Evolutionary conservation across 2,797 vertebrate genomes (phyloP), one percentile per base, ranked within the genome.

Genomic region (Betta splendens): DNA sequence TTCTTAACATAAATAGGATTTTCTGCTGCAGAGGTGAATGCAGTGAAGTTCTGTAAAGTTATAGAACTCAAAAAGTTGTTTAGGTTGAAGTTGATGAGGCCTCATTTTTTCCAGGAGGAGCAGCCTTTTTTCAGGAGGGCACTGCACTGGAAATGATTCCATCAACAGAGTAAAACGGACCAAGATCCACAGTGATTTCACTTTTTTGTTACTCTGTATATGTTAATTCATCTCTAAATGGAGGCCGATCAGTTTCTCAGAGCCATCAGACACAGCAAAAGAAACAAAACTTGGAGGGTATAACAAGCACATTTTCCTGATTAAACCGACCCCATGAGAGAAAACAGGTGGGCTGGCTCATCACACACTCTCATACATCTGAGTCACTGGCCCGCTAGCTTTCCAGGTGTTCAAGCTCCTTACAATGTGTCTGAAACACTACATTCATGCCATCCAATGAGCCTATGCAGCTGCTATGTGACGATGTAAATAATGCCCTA

Each of bases 61-160:
- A 17, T 15, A 3, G 17, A 64, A n/a, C 20, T 40, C 15, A 35
- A 32, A 21, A 61, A 25, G 5, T 9, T 32, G 32, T 59, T 67
- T 59, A 25, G 28, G 53, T 58, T 57, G 18, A 50, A 63, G 51
- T 28, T 63, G n/a, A 57, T 7, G 17, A 42, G 36, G 54, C 35
- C 63, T 84, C 49, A 56, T 16, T 65, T 75, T 79, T 78, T 81
- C 64, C 64, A 50, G 7, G 20, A 40, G 17, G 38, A 50, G 56
- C 46, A 12, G 10, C 72, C 78, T 75, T 33, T 65, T 69, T 77
- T 76, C n/a, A 15, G 67, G 78, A 76, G 52, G 75, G 43, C 35
- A 72, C 28, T 35, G 38, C 67, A 60, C 59, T 82, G 70, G 71
- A 83, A 82, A 81, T 46, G 18, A 80, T 84, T 79, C 58, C 56